These are phyloP conservation scores for Ptycholaimellus sp. DNA, from an alignment of 2,888 invertebrate species.

Conservation along the genomic window DNA sequence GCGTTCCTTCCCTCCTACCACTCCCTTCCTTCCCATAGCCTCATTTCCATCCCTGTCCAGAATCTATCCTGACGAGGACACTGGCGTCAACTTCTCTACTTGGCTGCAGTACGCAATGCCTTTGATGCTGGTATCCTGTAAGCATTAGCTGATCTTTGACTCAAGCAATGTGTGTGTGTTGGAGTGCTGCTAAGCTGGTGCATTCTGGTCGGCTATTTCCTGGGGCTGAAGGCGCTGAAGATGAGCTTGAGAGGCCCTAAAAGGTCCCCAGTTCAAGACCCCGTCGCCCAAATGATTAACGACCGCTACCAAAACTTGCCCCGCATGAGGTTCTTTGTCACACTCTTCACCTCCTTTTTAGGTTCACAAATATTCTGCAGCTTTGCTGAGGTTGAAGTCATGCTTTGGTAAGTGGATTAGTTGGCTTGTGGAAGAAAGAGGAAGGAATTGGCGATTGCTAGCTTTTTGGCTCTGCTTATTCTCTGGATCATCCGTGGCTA, in stretches of 20 bases:
- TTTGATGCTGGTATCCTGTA: conserved; percentile 11
- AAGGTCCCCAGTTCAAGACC: background rate
- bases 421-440: too few species aligned
- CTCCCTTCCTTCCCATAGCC: too few species aligned
- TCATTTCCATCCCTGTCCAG: too few species aligned
- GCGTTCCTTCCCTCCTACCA: too few species aligned
- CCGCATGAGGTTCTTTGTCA: conserved; percentile 9
- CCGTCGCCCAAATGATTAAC: conserved; percentile 4
- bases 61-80: conserved; percentile 14
- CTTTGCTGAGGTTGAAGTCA: too few species aligned
- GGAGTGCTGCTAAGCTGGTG: conserved; percentile 13
- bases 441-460: conserved; percentile 12
- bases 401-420: too few species aligned
- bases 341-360: background rate
- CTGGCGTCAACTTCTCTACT: conserved; percentile 16
- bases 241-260: too few species aligned
- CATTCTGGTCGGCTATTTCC: conserved; percentile 2
- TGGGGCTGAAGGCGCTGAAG: background rate
- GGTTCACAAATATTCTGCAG: background rate
- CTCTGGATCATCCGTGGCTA: conserved; percentile 63
- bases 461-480: conserved; percentile 49
- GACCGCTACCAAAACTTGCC: conserved; percentile 11
- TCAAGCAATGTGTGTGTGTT: too few species aligned
- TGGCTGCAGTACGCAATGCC: conserved; percentile 18
- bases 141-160: too few species aligned